phyloP scores from a whole-genome alignment of 2,113 vertebrate genomes.

The Gavialis gangeticus region DNA sequence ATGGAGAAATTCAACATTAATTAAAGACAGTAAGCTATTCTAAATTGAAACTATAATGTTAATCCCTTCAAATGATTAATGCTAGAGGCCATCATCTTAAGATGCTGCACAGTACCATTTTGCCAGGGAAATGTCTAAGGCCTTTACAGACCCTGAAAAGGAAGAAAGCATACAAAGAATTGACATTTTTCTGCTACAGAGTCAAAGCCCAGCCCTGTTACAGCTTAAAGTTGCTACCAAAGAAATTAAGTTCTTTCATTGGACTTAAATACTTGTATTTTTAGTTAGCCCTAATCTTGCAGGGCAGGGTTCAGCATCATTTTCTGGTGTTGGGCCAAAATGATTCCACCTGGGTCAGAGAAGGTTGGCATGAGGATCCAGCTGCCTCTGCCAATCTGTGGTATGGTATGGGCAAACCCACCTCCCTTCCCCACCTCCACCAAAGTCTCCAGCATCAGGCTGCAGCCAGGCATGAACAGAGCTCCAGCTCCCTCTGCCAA shows the following conservation, averaged over 20 bases:
- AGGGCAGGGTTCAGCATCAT: too few relatives aligned
- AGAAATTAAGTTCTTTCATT: not conserved
- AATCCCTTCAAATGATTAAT: not conserved
- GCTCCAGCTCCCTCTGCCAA: too few relatives aligned
- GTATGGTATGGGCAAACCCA: too few relatives aligned
- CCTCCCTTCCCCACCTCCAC: too few relatives aligned
- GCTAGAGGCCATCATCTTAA: not conserved
- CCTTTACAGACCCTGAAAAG: not conserved
- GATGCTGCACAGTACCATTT: not conserved
- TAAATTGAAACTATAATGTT: not conserved
- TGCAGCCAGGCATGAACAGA: too few relatives aligned
- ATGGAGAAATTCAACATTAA: not conserved
- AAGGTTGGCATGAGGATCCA: too few relatives aligned
- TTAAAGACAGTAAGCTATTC: not conserved
- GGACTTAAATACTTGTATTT: not conserved
- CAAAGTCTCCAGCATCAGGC: too few relatives aligned
- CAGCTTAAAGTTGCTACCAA: not conserved
- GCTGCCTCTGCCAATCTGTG: too few relatives aligned
- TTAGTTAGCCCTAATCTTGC: too few relatives aligned
- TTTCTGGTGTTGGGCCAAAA: too few relatives aligned
- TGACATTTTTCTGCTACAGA: not conserved
- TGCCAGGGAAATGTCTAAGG: not conserved
- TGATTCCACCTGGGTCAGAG: too few relatives aligned
- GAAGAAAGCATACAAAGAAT: not conserved
- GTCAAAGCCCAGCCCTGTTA: not conserved